Evolutionary conservation across 2,888 invertebrate species (phyloP).

Genomic region (Ichneumoninae sp.): DNA sequence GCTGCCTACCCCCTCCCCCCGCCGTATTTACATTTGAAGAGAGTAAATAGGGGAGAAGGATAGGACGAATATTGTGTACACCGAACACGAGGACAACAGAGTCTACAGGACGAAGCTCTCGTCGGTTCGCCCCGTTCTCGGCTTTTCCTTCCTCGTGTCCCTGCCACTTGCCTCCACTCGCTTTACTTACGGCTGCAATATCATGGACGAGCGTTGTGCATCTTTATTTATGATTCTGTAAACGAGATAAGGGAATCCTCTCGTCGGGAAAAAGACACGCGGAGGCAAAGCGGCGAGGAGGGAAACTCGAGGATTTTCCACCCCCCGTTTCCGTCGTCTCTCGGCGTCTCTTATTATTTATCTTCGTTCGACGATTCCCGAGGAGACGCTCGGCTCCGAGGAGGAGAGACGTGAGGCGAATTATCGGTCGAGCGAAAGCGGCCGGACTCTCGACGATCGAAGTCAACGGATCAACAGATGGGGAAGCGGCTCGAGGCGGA

Average conservation of each 20-base stretch:
- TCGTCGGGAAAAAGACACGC: background rate
- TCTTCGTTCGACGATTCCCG: background rate
- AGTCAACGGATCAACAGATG: background rate
- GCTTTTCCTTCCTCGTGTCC: background rate
- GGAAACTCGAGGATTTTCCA: background rate
- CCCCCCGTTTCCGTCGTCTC: background rate
- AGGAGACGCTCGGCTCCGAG: background rate
- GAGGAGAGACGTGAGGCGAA: background rate
- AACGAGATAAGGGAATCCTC: constrained; percentile 35
- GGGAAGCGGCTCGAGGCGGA: too few relatives aligned
- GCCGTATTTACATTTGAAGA: constrained; percentile 47
- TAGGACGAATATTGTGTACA: constrained; percentile 37
- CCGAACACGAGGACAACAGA: constrained; percentile 38
- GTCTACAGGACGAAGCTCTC: constrained; percentile 20
- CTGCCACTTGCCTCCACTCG: constrained; percentile 27
- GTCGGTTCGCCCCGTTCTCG: constrained; percentile 11
- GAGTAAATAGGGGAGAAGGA: constrained; percentile 42
- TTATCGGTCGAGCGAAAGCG: background rate
- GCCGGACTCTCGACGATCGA: background rate
- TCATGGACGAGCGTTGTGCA: constrained; percentile 23
- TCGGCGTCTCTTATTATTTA: constrained; percentile 3
- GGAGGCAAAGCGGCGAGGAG: background rate
- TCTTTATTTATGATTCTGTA: constrained; percentile 25
- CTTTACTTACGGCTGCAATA: constrained; percentile 38
- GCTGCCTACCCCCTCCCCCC: constrained; percentile 16